A percentile compares a stretch with the other conserved stretches of the same genome.
Conservation (phyloP, 2,888 invertebrate genomes). For the Drosophila mimica region DNA sequence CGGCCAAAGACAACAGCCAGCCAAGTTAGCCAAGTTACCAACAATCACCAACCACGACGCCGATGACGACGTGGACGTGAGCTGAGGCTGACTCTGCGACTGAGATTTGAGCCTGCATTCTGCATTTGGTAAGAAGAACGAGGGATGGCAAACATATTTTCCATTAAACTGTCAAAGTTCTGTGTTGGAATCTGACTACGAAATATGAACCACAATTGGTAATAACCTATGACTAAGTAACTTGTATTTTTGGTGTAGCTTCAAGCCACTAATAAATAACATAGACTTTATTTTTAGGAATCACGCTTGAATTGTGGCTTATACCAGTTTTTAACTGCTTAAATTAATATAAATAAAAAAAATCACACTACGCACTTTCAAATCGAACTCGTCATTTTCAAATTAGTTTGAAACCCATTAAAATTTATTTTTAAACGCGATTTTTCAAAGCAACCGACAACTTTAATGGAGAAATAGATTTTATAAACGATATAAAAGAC, state of each 20-base stretch:
- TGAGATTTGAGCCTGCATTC: slow-evolving; percentile 32
- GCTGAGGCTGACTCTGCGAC: slow-evolving; percentile 8
- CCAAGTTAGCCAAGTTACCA: slow-evolving; percentile 27
- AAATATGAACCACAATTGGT: slow-evolving; percentile 8
- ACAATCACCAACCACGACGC: slow-evolving; percentile 45
- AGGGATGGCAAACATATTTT: slow-evolving; percentile 41
- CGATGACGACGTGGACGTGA: slow-evolving; percentile 32
- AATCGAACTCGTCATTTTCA: background rate
- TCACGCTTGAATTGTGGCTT: slow-evolving; percentile 5
- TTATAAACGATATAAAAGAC: background rate
- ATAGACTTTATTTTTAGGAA: slow-evolving; percentile 9
- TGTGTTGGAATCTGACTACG: background rate
- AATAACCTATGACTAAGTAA: slow-evolving; percentile 14
- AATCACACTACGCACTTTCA: slow-evolving; percentile 14
- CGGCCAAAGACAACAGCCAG: slow-evolving; percentile 55
- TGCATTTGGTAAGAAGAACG: slow-evolving; percentile 47
- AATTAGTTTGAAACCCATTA: background rate
- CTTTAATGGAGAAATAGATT: background rate
- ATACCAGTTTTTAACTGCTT: slow-evolving; percentile 14
- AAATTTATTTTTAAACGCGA: background rate
- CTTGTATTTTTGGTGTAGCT: slow-evolving; percentile 1
- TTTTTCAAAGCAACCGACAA: background rate
- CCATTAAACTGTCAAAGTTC: slow-evolving; percentile 12
- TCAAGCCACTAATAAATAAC: slow-evolving; percentile 1
- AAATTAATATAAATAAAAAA: background rate